Conservation (phyloP, 1,140 invertebrate genomes). For the Cotesia typhae region DNA sequence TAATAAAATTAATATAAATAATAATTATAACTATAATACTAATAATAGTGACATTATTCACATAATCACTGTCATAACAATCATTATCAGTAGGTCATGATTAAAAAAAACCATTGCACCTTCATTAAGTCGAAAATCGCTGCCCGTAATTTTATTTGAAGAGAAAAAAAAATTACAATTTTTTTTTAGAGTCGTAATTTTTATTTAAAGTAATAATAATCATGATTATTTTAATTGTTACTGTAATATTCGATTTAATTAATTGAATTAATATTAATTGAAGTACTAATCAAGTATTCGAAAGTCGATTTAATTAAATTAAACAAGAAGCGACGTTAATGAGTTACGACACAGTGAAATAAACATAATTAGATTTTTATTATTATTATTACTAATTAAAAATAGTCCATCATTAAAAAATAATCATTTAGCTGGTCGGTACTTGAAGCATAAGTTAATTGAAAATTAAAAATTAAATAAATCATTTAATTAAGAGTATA, state of each 20-base stretch:
- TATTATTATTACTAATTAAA: background rate
- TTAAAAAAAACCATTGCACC: background rate
- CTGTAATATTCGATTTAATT: no score
- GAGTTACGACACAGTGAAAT: conserved; percentile 21
- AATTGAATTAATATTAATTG: no score
- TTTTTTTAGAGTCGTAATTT: no score
- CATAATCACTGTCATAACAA: no score
- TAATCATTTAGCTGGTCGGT: background rate
- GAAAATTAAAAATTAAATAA: background rate
- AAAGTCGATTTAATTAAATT: no score
- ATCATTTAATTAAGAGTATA: no score
- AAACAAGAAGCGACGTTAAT: no score
- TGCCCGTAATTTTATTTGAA: background rate
- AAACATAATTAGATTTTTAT: conserved; percentile 36
- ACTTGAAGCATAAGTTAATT: background rate
- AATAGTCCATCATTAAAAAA: conserved; percentile 18
- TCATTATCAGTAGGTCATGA: background rate
- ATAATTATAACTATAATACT: no score
- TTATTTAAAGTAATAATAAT: no score
- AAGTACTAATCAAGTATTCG: no score
- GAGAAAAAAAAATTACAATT: background rate
- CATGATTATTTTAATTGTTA: no score
- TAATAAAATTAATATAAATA: conserved; percentile 19
- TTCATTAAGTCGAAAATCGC: conserved; percentile 1
- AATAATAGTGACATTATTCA: no score